A percentile compares a stretch with the other conserved stretches of the same genome.
Evolutionary conservation across 2,113 vertebrate species (phyloP).

Genomic region (Gambusia affinis): DNA sequence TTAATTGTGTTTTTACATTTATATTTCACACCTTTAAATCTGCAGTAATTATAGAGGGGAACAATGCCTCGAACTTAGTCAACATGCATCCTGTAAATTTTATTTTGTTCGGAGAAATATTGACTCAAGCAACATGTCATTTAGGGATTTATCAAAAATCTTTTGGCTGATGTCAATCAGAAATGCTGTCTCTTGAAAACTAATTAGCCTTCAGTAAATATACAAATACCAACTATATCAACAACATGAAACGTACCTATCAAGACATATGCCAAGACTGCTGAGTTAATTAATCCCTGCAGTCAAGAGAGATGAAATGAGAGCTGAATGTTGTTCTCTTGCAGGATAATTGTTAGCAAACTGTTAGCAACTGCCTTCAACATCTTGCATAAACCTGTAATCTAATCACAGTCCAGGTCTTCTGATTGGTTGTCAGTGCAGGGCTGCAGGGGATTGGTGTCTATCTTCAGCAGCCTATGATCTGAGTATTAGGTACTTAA

Average conservation of each 20-base stretch:
- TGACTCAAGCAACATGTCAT: too few species aligned
- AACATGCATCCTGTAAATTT: too few species aligned
- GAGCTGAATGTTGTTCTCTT: conserved; percentile 51
- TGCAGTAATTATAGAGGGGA: too few species aligned
- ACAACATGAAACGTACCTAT: conserved; percentile 57
- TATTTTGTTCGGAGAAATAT: too few species aligned
- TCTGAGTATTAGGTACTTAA: too few species aligned
- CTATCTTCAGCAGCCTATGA: too few species aligned
- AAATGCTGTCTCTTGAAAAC: conserved; percentile 74
- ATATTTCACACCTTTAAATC: too few species aligned
- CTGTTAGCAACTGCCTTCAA: conserved; percentile 57
- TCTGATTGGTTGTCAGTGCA: too few species aligned
- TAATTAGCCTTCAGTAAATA: conserved; percentile 77
- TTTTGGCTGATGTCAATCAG: conserved; percentile 71
- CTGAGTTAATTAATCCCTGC: conserved; percentile 70
- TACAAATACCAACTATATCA: conserved; percentile 57
- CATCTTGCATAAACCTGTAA: conserved; percentile 25
- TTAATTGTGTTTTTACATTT: too few species aligned
- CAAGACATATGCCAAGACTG: conserved; percentile 47
- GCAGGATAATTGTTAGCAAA: conserved; percentile 64
- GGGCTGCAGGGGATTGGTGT: too few species aligned
- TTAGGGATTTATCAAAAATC: conserved; percentile 43
- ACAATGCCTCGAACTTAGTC: too few species aligned
- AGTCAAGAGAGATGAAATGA: conserved; percentile 65
- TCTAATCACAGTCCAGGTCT: too few species aligned